Conservation (phyloP, 1,140 invertebrate species). For the Sitobion miscanthi region DNA sequence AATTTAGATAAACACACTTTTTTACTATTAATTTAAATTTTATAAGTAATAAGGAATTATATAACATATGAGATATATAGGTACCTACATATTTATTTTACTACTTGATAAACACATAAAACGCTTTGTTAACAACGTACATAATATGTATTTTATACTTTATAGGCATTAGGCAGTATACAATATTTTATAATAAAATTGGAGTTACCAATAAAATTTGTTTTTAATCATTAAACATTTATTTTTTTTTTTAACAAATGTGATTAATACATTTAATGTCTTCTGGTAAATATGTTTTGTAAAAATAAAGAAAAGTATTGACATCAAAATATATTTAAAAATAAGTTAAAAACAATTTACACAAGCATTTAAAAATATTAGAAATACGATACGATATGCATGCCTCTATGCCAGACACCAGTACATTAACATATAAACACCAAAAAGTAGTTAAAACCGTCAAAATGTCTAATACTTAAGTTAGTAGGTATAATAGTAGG, state of each 20-base stretch:
- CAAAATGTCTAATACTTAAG: too few relatives aligned
- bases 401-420: too few relatives aligned
- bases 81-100: too few relatives aligned
- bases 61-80: too few relatives aligned
- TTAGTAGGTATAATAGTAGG: too few relatives aligned
- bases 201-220: neutral
- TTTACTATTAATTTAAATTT: too few relatives aligned
- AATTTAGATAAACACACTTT: too few relatives aligned
- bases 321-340: neutral
- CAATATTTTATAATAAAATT: neutral
- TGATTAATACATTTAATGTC: neutral
- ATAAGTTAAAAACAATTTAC: neutral
- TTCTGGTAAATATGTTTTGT: neutral
- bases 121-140: too few relatives aligned
- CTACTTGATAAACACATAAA: too few relatives aligned
- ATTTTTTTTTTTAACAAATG: neutral
- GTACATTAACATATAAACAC: neutral
- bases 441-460: neutral
- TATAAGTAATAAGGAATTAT: too few relatives aligned
- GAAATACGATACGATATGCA: neutral
- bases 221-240: neutral
- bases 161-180: too few relatives aligned
- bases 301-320: neutral
- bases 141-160: too few relatives aligned
- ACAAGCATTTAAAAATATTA: neutral